These are phyloP conservation scores for Mionectes olivaceus DNA, from an alignment of 2,797 vertebrate species.

Conservation along the genomic window DNA sequence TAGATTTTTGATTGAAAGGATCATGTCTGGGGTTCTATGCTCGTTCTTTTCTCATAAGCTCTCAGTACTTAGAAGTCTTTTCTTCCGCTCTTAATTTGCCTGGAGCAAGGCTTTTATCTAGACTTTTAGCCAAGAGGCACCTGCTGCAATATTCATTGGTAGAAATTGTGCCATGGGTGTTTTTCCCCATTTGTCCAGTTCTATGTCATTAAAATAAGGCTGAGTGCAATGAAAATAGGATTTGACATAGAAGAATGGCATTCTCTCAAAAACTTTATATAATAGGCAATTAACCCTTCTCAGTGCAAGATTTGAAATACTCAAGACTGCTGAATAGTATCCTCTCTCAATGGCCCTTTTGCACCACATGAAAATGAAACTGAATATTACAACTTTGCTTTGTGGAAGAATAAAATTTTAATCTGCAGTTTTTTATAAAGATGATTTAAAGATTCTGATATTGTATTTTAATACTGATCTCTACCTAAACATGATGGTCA, in stretches of 20 bases:
- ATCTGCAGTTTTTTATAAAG: background rate
- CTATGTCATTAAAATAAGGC: conserved; percentile 75
- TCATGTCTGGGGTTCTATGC: conserved; percentile 68
- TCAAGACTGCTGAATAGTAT: background rate
- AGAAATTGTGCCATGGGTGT: conserved; percentile 88
- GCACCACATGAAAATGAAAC: background rate
- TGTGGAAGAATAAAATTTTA: background rate
- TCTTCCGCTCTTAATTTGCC: conserved; percentile 82
- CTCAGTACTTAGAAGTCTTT: conserved; percentile 75
- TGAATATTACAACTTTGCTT: background rate
- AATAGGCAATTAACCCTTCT: conserved; percentile 74
- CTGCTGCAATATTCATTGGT: conserved; percentile 92
- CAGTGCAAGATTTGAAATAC: background rate
- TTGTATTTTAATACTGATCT: background rate
- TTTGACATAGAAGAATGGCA: conserved; percentile 66
- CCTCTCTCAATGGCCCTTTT: background rate
- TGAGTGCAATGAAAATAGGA: conserved; percentile 67
- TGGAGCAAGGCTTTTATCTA: conserved; percentile 86
- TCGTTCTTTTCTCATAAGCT: conserved; percentile 72
- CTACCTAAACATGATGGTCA: background rate
- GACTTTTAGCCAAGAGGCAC: conserved; percentile 92
- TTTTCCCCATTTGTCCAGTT: conserved; percentile 86
- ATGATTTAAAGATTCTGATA: background rate
- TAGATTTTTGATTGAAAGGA: conserved; percentile 56
- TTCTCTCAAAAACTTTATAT: conserved; percentile 65